Percentiles rank a stretch among this genome's conserved stretches.
Evolutionary conservation across 2,113 vertebrate species (phyloP).

Genomic region (Sebastes schlegelii): DNA sequence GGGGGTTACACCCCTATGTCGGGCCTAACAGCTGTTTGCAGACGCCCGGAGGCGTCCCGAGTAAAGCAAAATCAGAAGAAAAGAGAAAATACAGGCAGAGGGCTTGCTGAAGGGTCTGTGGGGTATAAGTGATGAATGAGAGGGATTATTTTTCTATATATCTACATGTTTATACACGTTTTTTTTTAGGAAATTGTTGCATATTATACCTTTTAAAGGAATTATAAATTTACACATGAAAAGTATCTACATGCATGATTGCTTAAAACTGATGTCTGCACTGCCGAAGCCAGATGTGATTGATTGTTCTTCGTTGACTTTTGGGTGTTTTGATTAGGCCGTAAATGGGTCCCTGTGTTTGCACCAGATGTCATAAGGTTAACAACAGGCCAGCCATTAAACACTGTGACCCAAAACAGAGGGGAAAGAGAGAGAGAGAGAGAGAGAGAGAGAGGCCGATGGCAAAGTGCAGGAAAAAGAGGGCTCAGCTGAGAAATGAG

Average conservation of each 20-base stretch:
- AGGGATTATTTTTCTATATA: too few species aligned
- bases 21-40: too few species aligned
- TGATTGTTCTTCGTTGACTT: constrained; percentile 52
- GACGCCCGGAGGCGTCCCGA: too few species aligned
- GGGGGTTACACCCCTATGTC: too few species aligned
- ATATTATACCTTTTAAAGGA: too few species aligned
- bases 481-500: constrained; percentile 23
- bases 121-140: too few species aligned
- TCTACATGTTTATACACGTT: too few species aligned
- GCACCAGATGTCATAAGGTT: constrained; percentile 76
- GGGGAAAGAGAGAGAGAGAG: constrained; percentile 1
- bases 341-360: constrained; percentile 72
- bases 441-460: not conserved
- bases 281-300: constrained; percentile 38
- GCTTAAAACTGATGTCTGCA: not conserved
- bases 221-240: not conserved
- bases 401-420: constrained; percentile 48
- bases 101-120: too few species aligned
- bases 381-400: constrained; percentile 73
- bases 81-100: too few species aligned
- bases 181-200: too few species aligned
- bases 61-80: too few species aligned
- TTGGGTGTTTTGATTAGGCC: constrained; percentile 66
- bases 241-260: not conserved
- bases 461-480: not conserved